Base-by-base conservation (phyloP, 2,113 vertebrate species). In the Mus spicilegus region DNA sequence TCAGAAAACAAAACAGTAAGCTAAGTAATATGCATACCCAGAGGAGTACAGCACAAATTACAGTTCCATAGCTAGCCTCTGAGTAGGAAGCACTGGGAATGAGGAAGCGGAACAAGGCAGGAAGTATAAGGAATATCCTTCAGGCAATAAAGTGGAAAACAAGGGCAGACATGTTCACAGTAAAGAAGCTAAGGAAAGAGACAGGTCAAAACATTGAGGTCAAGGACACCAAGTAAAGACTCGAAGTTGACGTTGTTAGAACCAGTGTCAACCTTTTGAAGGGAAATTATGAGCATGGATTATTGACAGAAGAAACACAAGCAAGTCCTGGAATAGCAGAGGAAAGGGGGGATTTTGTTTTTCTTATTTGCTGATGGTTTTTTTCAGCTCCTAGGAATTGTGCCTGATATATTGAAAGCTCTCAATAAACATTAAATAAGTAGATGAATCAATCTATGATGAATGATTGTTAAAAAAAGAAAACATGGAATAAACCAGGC, bases 201-300 rank as follows among this genome's bases (percentile, higher is more conserved):
- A 90, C 30, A 14, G 87, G 92, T 58, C 51, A 87, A 94, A 30
- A 42, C n/a, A 84, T 46, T 19, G 87, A 82, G 69, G 33, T 90
- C 91, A 92, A 67, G 82, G 51, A 84, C 46, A 90, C 78, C 72
- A 82, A 95, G 61, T 92, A 92, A 87, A 51, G 20, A 39, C 85
- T 82, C 61, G 30, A 46, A 65, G 63, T 92, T 94, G 89, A 82
- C 20, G 58, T 19, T 72, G 24, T 90, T 87, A 33, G 87, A 87
- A 76, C 76, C 54, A 77, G 0, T 81, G 39, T 94, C 72, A 75
- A 49, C 24, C 65, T 92, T 93, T 58, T 91, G 85, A 92, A 94
- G 73, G 93, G 67, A 82, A 95, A 67, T 63, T 26, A 12, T 85
- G n/a, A 54, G 56, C 61, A 42, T 14, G 80, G 28, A 92, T 89